Conservation (phyloP, 2,797 vertebrate genomes). For the Hemitrygon akajei region DNA sequence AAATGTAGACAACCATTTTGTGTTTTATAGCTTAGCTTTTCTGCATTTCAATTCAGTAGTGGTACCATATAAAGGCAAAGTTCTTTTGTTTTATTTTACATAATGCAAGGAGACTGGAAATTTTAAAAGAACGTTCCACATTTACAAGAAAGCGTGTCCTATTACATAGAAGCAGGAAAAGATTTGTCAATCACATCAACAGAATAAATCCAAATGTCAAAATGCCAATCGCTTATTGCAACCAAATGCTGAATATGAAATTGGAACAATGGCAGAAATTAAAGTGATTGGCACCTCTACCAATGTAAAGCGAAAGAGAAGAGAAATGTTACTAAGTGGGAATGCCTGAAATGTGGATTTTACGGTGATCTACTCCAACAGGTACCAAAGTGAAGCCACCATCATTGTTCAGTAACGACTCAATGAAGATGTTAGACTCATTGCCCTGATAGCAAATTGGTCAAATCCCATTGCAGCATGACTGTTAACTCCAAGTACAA, state of each 20-base stretch:
- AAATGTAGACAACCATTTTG: background rate
- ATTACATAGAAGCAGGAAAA: constrained; percentile 19
- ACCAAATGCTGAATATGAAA: constrained; percentile 16
- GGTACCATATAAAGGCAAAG: background rate
- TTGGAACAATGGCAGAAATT: background rate
- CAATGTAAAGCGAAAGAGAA: background rate
- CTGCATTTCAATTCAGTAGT: background rate
- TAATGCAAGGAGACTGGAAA: background rate
- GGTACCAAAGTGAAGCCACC: background rate
- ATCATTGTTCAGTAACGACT: background rate
- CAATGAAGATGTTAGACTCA: background rate
- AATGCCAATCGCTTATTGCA: background rate
- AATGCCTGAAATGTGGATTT: constrained; percentile 10
- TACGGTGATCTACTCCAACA: background rate
- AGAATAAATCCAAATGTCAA: constrained; percentile 27
- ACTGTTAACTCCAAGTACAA: background rate
- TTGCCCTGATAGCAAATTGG: background rate
- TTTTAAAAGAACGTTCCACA: background rate
- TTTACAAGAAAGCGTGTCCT: background rate
- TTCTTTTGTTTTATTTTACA: constrained; percentile 8
- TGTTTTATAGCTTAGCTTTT: background rate
- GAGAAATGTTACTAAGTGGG: background rate
- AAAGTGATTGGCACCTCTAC: background rate
- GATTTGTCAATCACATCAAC: constrained; percentile 28
- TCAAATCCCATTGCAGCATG: background rate